Evolutionary conservation across 2,888 invertebrate genomes (phyloP), one percentile per base, ranked within the genome.

Genomic region (Ametastegia equiseti): DNA sequence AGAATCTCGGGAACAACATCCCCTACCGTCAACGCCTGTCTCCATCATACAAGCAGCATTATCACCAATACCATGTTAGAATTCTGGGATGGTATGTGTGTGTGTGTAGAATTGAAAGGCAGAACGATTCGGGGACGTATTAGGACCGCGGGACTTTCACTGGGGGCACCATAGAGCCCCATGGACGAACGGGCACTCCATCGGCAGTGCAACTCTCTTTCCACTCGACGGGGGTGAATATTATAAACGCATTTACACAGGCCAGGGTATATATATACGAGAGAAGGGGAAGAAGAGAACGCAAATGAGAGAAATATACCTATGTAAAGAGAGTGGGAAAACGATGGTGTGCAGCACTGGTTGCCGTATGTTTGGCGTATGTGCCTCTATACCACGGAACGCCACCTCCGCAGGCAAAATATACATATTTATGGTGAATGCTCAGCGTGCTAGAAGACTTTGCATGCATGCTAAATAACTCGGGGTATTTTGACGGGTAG

Each of bases 371-470:
- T 15, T 30, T 27, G 36, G 50, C 50, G 54, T 75, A 54, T 75
- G 19, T 71, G 45, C 27, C 50, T 50, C n/a, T 65, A 65, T 65
- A 60, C 54, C 45, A 77, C 80, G 78, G 80, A 71, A 77, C 81
- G 77, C 60, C 83, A 82, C 81, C 78, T 84, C 86, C 78, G 60
- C 78, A 82, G 84, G 84, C 82, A 79, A 84, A 86, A 89, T 89
- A 84, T 89, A 85, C 89, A 89, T 89, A 89, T 89, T 89, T 88
- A 89, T 89, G 83, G 86, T 80, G 86, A 87, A 86, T 89, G 89
- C 83, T 87, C 88, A 85, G 80, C 84, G 84, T 86, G 84, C 87
- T 86, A 85, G 86, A 89, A 89, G 87, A 89, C 88, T 89, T 89
- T 84, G 83, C 86, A 89, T 89, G 88, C 89, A 89, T 89, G 86